phyloP scores from a whole-genome alignment of 35 echinoderm and acorn worm species.

The Heliocidaris erythrogramma region DNA sequence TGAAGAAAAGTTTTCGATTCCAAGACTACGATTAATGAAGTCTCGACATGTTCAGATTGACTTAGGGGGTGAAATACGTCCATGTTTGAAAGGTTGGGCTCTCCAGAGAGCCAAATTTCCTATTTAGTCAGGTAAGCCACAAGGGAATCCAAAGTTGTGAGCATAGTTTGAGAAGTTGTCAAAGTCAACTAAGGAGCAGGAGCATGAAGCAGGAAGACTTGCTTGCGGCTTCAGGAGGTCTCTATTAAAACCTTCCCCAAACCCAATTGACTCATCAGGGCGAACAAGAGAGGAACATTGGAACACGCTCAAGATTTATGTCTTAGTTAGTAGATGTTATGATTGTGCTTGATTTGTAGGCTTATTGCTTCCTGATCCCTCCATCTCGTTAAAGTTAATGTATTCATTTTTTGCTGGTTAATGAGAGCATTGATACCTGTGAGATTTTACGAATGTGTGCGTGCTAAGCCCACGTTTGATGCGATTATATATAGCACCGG shows the following conservation, averaged over 20 bases:
- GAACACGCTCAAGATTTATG: conserved; percentile 48
- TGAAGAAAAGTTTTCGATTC: not conserved
- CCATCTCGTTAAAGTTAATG: conserved; percentile 27
- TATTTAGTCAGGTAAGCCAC: conserved; percentile 47
- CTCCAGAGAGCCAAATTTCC: conserved; percentile 22
- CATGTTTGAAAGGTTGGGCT: conserved; percentile 17
- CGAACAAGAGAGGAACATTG: conserved; percentile 30
- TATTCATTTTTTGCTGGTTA: not conserved
- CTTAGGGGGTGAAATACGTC: not conserved
- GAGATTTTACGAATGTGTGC: conserved; percentile 11
- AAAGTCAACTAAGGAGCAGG: conserved; percentile 30
- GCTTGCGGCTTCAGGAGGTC: conserved; percentile 44
- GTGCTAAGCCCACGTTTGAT: conserved; percentile 5
- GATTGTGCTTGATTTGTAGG: conserved; percentile 35
- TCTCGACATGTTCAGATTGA: conserved; percentile 11
- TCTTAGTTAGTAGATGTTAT: conserved; percentile 42
- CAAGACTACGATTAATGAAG: not conserved
- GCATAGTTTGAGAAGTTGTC: conserved; percentile 41
- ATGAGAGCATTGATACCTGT: not conserved
- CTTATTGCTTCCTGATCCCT: conserved; percentile 20
- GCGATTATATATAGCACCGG: conserved; percentile 23
- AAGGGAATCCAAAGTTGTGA: conserved; percentile 27
- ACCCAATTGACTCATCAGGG: conserved; percentile 47
- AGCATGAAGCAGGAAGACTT: conserved; percentile 32
- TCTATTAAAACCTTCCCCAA: conserved; percentile 56